Conservation (phyloP, 1,140 invertebrate genomes). For the Chironomus striatipennis region DNA sequence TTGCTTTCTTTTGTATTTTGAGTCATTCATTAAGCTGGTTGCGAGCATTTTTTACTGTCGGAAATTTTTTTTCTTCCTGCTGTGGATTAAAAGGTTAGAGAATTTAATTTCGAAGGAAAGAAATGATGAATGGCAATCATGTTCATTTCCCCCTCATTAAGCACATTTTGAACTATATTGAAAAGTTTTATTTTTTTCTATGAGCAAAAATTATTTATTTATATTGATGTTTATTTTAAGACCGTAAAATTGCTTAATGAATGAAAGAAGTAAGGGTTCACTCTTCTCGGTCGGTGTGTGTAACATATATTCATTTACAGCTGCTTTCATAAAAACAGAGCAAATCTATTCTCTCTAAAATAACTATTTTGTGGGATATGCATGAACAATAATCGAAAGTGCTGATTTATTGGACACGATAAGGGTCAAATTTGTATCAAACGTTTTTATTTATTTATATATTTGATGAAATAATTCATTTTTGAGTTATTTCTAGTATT, state of each 20-base stretch:
- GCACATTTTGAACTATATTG: background rate
- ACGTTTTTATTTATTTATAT: background rate
- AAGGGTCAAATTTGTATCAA: background rate
- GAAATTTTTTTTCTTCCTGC: background rate
- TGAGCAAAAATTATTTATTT: constrained; percentile 10
- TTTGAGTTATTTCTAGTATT: background rate
- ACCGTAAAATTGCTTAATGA: constrained; percentile 21
- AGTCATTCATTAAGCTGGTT: background rate
- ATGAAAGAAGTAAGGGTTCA: background rate
- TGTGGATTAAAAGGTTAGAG: no score
- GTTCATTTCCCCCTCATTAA: constrained; percentile 1
- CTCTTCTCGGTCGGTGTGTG: background rate
- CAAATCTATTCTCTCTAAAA: background rate
- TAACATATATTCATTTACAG: background rate
- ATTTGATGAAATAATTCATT: background rate
- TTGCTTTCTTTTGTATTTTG: background rate
- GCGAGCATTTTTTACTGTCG: background rate
- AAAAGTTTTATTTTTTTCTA: background rate
- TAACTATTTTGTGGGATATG: constrained; percentile 7
- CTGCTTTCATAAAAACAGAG: background rate
- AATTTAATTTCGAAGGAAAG: background rate
- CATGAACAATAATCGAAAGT: background rate
- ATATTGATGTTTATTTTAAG: background rate
- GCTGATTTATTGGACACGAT: background rate
- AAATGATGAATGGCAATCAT: background rate